Conservation (phyloP, 2,888 invertebrate species). For the Nematopogon swammerdamellus region DNA sequence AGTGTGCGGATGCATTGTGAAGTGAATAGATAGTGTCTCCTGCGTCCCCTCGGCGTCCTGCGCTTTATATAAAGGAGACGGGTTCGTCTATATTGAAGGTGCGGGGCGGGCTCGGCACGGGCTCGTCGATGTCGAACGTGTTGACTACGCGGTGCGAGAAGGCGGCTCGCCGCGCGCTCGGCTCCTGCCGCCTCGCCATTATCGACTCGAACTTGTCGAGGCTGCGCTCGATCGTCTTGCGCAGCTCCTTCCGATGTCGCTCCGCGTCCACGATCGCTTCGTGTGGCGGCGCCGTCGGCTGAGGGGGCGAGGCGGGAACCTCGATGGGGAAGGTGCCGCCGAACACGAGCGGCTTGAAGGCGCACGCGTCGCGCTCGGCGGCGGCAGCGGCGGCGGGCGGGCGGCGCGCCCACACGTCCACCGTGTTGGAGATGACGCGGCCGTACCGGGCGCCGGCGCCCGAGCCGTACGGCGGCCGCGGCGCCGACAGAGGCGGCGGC, state of each 20-base stretch:
- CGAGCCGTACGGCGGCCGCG: constrained; percentile 23
- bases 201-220: constrained; percentile 39
- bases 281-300: constrained; percentile 5
- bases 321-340: constrained; percentile 88
- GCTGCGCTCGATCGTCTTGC: constrained; percentile 43
- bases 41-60: no score
- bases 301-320: constrained; percentile 49
- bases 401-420: constrained; percentile 58
- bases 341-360: constrained; percentile 68
- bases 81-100: constrained; percentile 60
- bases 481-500: constrained; percentile 18
- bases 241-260: constrained; percentile 21
- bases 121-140: constrained; percentile 56
- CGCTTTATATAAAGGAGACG: constrained; percentile 21
- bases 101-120: constrained; percentile 12
- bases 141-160: constrained; percentile 11
- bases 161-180: constrained; percentile 5
- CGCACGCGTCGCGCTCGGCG: constrained; percentile 21
- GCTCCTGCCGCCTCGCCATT: constrained; percentile 31
- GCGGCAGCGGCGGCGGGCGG: constrained; percentile 48
- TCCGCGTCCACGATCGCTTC: constrained; percentile 9
- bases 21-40: no score
- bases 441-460: constrained; percentile 38
- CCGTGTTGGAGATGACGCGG: constrained; percentile 56
- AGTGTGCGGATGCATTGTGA: no score